phyloP scores from a whole-genome alignment of 2,888 invertebrate species.

The Sylvicola cinctus region DNA sequence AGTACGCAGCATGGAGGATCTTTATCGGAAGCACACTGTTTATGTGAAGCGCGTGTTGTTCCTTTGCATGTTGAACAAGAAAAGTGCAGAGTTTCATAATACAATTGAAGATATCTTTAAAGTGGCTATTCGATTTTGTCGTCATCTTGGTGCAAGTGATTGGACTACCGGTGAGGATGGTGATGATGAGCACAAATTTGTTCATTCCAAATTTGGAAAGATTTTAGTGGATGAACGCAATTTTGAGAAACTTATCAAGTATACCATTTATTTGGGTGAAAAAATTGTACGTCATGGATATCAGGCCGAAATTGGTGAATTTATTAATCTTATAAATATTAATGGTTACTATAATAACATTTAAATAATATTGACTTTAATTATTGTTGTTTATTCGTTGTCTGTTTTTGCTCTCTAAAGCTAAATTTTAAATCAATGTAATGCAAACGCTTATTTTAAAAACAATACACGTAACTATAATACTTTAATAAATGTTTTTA shows the following conservation, averaged over 20 bases:
- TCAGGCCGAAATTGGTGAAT: slow-evolving; percentile 23
- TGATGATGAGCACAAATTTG: slow-evolving; percentile 13
- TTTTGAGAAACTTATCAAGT: slow-evolving; percentile 21
- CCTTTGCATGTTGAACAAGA: slow-evolving; percentile 49
- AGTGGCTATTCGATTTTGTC: slow-evolving; percentile 35
- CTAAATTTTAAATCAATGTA: too few species aligned
- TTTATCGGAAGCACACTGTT: slow-evolving; percentile 47
- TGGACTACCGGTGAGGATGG: neutral
- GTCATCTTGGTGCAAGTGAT: slow-evolving; percentile 14
- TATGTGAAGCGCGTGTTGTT: slow-evolving; percentile 59
- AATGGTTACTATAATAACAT: slow-evolving; percentile 20
- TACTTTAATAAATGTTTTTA: too few species aligned
- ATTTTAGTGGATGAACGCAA: slow-evolving; percentile 18
- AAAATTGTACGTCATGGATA: slow-evolving; percentile 23
- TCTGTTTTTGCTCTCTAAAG: too few species aligned
- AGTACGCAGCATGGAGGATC: slow-evolving; percentile 45
- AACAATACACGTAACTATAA: too few species aligned
- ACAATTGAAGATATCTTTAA: slow-evolving; percentile 49
- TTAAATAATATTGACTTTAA: too few species aligned
- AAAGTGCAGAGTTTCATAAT: slow-evolving; percentile 44
- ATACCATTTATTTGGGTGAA: slow-evolving; percentile 22
- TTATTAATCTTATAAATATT: slow-evolving; percentile 22
- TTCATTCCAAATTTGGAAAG: slow-evolving; percentile 20
- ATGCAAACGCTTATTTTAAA: too few species aligned
- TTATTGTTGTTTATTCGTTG: too few species aligned